Base-by-base conservation (phyloP, 2,113 vertebrate species). In the Anhinga rufa region DNA sequence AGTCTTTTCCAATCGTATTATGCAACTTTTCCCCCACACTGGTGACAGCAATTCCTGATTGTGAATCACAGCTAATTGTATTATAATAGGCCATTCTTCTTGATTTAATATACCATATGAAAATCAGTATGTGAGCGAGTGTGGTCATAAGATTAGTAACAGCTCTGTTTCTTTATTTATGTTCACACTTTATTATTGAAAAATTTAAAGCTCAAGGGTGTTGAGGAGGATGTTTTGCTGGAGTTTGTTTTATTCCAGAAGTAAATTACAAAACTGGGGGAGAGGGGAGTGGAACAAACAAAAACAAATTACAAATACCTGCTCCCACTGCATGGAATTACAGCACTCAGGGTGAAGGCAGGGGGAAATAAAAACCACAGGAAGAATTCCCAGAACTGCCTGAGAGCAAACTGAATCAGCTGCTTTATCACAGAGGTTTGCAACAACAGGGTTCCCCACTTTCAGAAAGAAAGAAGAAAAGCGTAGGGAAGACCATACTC, bases 1-100 rank as follows among this genome's bases (percentile, higher is more conserved):
- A 16, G 44, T 42, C 69, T 90, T 70, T 86, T 78, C 79, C 72
- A 64, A 40, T 9, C 3, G 3, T 70, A 82, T 76, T 40, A 75
- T 13, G 17, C 80, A 88, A 72, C 64, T 88, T 83, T 58, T 13
- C n/a, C 44, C 42, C 49, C 38, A 69, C 60, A 24, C 36, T 28
- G 28, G 52, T 8, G 7, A 69, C 92, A 93, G 91, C 44, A 93
- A 95, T 90, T 91, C 84, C 82, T 95, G 78, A 86, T 92, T 95
- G 88, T 95, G 95, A 96, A 97, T 98, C 90, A 82, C 46, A 83
- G 93, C 76, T 97, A 97, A 98, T 98, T 96, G 95, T 72, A 87
- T 94, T 92, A 90, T 92, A 97, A 98, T 93, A 69, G 93, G 69
- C 66, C 82, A 66, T 93, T 93, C 70, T 51, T 88, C 86, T 60